Evolutionary conservation across 2,113 vertebrate genomes (phyloP).

Genomic region (Elachura formosa): DNA sequence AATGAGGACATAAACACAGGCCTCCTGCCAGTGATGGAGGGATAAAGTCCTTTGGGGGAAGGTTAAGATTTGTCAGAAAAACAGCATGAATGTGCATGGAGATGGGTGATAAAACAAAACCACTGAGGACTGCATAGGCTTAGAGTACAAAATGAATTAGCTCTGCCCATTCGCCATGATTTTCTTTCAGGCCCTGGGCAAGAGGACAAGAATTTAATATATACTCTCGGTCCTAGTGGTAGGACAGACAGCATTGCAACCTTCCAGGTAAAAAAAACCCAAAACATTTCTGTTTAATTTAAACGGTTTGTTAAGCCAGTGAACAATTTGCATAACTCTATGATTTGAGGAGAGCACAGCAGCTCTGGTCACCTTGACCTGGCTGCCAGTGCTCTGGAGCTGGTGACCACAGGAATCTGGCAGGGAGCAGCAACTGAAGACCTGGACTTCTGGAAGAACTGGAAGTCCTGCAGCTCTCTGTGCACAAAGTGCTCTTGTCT

Average conservation of each 20-base stretch:
- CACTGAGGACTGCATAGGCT: neutral
- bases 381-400: slow-evolving; percentile 23
- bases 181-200: neutral
- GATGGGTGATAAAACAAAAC: neutral
- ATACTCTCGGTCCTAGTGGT: neutral
- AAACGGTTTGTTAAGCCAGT: neutral
- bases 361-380: slow-evolving; percentile 11
- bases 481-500: slow-evolving; percentile 54
- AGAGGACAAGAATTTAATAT: neutral
- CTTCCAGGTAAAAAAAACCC: neutral
- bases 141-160: neutral
- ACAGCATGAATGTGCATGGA: neutral
- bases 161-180: neutral
- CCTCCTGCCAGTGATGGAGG: fast-evolving
- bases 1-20: neutral
- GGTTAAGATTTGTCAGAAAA: neutral
- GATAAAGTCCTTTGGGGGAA: neutral
- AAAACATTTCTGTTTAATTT: neutral
- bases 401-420: slow-evolving; percentile 62
- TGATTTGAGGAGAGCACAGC: neutral
- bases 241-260: neutral
- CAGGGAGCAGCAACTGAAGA: neutral
- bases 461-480: neutral
- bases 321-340: neutral
- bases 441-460: slow-evolving; percentile 25